Percentiles rank a stretch among this genome's conserved stretches.
phyloP scores from a whole-genome alignment of 2,113 vertebrate species.

The Apistogramma diplotaenia region DNA sequence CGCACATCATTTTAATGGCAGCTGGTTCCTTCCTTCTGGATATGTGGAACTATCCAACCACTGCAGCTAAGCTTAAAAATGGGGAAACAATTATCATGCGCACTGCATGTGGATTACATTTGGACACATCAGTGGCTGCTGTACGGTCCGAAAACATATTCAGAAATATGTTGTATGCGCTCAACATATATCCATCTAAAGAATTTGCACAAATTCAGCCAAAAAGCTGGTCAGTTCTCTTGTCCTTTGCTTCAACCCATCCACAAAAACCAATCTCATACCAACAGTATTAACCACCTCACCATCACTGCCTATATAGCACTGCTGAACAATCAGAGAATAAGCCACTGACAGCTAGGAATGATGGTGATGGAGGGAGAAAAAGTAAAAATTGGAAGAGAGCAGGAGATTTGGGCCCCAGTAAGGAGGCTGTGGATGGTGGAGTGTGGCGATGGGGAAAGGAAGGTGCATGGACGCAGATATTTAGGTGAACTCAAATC shows the following conservation, averaged over 20 bases:
- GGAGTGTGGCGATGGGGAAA: neutral
- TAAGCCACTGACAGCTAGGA: neutral
- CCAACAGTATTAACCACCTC: neutral
- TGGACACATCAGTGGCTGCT: neutral
- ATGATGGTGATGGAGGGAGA: neutral
- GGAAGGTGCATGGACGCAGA: neutral
- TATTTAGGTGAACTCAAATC: conserved; percentile 3
- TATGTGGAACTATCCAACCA: neutral
- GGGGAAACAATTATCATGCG: neutral
- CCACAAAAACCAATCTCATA: neutral
- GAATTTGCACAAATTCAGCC: neutral
- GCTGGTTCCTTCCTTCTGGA: neutral
- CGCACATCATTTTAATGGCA: neutral
- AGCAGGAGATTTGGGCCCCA: neutral
- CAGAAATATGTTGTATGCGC: neutral
- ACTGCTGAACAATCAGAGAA: conserved; percentile 6
- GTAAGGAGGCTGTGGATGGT: neutral
- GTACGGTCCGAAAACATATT: neutral
- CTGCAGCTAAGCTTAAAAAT: neutral
- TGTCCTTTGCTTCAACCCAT: neutral
- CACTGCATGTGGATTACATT: neutral
- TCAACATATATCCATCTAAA: neutral
- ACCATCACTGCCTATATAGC: neutral
- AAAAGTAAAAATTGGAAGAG: neutral
- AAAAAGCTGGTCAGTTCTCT: neutral